phyloP scores from a whole-genome alignment of 2,113 vertebrate genomes.

The Cavia aperea region DNA sequence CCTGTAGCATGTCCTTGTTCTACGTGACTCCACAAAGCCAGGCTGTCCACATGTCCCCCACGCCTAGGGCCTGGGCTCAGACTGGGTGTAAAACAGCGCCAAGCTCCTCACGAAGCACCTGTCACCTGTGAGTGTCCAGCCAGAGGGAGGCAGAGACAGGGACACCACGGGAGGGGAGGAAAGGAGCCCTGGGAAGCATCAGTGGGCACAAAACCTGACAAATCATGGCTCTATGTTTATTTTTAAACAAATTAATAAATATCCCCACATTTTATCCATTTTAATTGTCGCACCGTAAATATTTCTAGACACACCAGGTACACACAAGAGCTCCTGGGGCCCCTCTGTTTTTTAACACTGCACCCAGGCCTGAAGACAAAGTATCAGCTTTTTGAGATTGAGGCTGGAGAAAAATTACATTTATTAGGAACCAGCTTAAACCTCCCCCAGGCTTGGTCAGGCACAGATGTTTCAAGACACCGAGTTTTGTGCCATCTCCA shows the following conservation, averaged over 20 bases:
- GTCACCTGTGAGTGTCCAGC: no score
- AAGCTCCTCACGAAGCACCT: neutral
- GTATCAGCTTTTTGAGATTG: neutral
- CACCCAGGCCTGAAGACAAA: neutral
- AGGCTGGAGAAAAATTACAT: neutral
- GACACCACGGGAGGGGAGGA: neutral
- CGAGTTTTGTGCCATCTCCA: fast-evolving
- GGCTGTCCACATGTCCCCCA: neutral
- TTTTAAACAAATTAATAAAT: neutral
- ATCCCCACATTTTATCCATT: neutral
- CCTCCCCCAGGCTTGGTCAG: no score
- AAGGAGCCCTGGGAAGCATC: neutral
- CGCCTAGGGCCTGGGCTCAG: neutral
- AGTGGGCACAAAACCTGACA: neutral
- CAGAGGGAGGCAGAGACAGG: no score
- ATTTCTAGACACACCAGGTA: neutral
- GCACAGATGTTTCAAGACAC: neutral
- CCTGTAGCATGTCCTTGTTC: neutral
- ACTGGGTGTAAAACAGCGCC: neutral
- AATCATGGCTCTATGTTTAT: neutral
- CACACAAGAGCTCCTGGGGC: neutral
- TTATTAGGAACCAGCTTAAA: neutral
- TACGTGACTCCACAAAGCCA: no score
- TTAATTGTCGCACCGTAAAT: neutral
- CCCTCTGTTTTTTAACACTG: neutral